A percentile compares a stretch with the other conserved stretches of the same genome.
phyloP scores from a whole-genome alignment of 2,113 vertebrate species.

The Raphicerus campestris region DNA sequence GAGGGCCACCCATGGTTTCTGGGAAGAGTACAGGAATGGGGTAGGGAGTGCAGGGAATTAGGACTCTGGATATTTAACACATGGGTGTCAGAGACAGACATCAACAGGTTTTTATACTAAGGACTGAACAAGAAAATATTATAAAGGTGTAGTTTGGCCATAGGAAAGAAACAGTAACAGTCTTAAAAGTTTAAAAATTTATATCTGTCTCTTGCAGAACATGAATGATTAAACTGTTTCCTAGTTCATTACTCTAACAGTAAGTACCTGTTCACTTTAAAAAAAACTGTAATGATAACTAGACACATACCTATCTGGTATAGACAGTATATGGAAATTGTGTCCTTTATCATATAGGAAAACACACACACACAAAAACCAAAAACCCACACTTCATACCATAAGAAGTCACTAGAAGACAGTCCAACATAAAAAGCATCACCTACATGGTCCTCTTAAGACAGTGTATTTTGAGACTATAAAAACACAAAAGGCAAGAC shows the following conservation, averaged over 20 bases:
- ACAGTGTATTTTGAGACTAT: background rate
- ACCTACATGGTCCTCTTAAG: background rate
- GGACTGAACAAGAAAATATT: background rate
- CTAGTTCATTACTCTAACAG: background rate
- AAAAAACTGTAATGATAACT: background rate
- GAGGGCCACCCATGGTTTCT: background rate
- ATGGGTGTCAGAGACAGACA: background rate
- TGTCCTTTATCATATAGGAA: background rate
- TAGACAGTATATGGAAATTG: background rate
- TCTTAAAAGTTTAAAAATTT: background rate
- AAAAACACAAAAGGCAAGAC: slow-evolving; percentile 2
- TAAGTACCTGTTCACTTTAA: background rate
- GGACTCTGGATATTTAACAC: background rate
- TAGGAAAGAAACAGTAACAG: background rate
- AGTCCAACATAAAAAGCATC: background rate
- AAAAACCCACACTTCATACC: background rate
- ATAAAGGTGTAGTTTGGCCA: background rate
- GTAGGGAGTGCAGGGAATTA: background rate
- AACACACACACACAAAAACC: background rate
- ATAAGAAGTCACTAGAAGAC: background rate
- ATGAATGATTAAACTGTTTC: background rate
- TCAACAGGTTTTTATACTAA: background rate
- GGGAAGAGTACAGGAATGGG: background rate
- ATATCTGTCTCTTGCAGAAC: background rate
- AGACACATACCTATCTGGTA: background rate